Evolutionary conservation across 2,888 invertebrate species (phyloP), one percentile per base, ranked within the genome.

Genomic region (Atherix ibis): DNA sequence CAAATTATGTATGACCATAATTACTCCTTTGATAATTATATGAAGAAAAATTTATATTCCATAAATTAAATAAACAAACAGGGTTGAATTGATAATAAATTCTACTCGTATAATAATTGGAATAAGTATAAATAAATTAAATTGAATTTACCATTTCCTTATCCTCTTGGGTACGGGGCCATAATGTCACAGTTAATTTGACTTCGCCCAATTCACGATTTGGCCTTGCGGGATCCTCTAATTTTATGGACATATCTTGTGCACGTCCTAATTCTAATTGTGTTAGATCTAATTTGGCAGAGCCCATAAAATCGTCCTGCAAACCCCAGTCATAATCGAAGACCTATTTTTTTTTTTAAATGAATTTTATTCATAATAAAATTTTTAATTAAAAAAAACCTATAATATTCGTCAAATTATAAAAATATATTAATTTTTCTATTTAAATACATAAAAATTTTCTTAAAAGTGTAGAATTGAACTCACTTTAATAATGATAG

Each of bases 301-400:
- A 74, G 2, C 97, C 97, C 92, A 98, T 95, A 56, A 94, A 94
- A 65, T 98, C 97, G 57, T 97, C 97, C 64, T 84, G 76, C 27
- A 91, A 71, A 18, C 92, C 94, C 81, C 94, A 91, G 56, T 98
- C 97, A 58, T 94, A 94, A 65, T 97, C 97, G 57, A 85, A 95
- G 5, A 95, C 82, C 82, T 82, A 54, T 4, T n/a, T n/a, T n/a
- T n/a, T n/a, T n/a, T n/a, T n/a, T 48, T 46, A 24, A 29, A 37
- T 31, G n/a, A n/a, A n/a, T n/a, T n/a, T 18, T 13, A 29, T 36
- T 31, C 17, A 16, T 10, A 33, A 28, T 35, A 37, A 38, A 41
- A 41, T n/a, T n/a, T 39, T 39, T 38, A 39, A 22, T 19, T 12
- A 9, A 13, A 22, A 4, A 27, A 15, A 14, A 27, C n/a, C 4